Percentiles rank a stretch among this genome's conserved stretches.
Conservation (phyloP, 2,888 invertebrate genomes). For the Pterobdella sp. region DNA sequence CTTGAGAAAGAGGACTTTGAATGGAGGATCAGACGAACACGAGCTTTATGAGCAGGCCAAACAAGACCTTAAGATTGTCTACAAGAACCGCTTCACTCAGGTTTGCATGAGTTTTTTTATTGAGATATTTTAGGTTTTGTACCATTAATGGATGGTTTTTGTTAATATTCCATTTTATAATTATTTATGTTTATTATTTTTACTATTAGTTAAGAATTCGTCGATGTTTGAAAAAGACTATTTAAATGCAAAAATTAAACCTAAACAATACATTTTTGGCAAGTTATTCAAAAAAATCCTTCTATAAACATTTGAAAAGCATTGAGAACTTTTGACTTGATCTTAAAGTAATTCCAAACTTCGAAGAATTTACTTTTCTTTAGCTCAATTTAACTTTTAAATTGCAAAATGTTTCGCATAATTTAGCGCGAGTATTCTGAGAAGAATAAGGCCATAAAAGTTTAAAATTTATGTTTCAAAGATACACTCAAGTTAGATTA, state of each 20-base stretch:
- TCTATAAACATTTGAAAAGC: no score
- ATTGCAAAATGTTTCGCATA: no score
- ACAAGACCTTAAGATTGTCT: background rate
- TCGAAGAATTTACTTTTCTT: no score
- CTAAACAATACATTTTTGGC: no score
- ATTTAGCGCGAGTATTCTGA: no score
- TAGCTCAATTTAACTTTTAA: no score
- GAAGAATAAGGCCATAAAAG: no score
- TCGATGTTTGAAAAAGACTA: background rate
- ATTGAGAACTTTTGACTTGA: no score
- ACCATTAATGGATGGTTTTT: background rate
- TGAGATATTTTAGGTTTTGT: background rate
- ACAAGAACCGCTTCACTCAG: background rate
- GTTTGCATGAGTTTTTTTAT: background rate
- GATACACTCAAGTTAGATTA: no score
- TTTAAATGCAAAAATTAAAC: background rate
- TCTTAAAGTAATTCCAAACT: no score
- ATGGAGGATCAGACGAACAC: background rate
- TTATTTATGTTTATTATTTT: conserved; percentile 15
- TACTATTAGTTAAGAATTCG: background rate
- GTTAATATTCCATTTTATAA: background rate
- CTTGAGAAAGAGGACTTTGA: background rate
- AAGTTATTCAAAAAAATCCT: no score
- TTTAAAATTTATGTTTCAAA: no score
- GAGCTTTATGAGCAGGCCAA: conserved; percentile 3